Evolutionary conservation across 2,888 invertebrate genomes (phyloP).

Genomic region (Ariolimax columbianus): DNA sequence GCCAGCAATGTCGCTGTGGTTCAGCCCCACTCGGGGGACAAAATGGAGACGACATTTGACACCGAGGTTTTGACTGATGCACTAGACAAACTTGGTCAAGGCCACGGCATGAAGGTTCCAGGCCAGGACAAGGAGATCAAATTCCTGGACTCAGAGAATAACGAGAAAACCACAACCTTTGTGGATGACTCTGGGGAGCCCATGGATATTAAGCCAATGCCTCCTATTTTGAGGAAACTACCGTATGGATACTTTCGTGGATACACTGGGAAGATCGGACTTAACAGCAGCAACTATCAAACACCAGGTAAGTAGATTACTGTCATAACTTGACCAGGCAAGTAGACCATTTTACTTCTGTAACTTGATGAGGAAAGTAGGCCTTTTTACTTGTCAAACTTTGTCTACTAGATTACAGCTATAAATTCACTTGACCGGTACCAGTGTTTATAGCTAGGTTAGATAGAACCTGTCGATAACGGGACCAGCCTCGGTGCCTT

Average conservation of each 20-base stretch:
- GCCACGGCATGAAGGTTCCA: constrained; percentile 58
- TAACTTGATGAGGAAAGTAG: no score
- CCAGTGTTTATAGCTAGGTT: no score
- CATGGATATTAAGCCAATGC: constrained; percentile 92
- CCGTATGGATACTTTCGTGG: constrained; percentile 71
- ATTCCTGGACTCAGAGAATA: constrained; percentile 58
- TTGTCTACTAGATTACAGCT: no score
- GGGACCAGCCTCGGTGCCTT: no score
- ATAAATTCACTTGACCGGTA: no score
- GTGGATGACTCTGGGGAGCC: constrained; percentile 81
- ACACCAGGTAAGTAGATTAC: constrained; percentile 57
- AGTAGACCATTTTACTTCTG: no score
- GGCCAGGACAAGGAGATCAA: constrained; percentile 41
- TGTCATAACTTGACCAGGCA: no score
- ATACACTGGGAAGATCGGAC: constrained; percentile 64
- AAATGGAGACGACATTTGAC: constrained; percentile 76
- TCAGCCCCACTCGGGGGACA: constrained; percentile 72
- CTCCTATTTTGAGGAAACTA: constrained; percentile 83
- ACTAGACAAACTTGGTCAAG: constrained; percentile 19
- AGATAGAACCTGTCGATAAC: no score
- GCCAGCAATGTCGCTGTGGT: constrained; percentile 73
- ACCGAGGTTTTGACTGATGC: constrained; percentile 73
- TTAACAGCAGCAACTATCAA: constrained; percentile 66
- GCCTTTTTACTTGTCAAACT: no score
- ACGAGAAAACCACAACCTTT: constrained; percentile 81